Evolutionary conservation across 2,797 vertebrate species (phyloP), one percentile per base, ranked within the genome.

Genomic region (Siniperca scherzeri): DNA sequence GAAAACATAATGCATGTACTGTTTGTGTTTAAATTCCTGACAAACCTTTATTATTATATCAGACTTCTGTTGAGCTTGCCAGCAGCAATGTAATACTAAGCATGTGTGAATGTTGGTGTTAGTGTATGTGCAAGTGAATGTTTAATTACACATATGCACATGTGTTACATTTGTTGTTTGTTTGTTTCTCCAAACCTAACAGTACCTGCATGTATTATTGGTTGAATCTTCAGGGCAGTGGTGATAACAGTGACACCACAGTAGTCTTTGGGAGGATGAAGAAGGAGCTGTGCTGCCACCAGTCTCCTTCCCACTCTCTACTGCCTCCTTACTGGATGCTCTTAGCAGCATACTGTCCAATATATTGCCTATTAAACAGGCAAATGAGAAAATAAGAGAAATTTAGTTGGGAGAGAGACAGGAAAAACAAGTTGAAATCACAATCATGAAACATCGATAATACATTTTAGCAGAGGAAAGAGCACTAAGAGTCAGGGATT

Each of bases 171-270:
- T 36, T 64, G 36, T 48, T 60, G 3, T 57, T 36, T 50, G 16
- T 8, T 42, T 65, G n/a, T 62, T 27, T 67, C 13, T 57, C 22
- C 7, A 13, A 36, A 91, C 89, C 72, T 59, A 13, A 5, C 46
- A 22, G 8, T 89, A 99, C 98, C 97, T 97, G 98, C 98, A 99
- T 36, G 98, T 98, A 85, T 97, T 98, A 92, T 99, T 99, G 88
- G 94, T 95, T 0, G 97, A 97, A 77, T 98, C 97, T 72, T 99
- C 98, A 0, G 98, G 98, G 84, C 98, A 99, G 72, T 99, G 96
- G 88, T 98, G 97, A 75, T 98, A 96, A 86, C 98, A 99, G 90
- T 98, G 96, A 81, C 98, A 99, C 92, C 94, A 97, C 80, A 99
- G 93, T 60, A 96, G 90, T 90, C 96, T 97, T 74, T 96, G 95